Conservation (phyloP, 2,113 vertebrate species). For the Puffinus mauretanicus region DNA sequence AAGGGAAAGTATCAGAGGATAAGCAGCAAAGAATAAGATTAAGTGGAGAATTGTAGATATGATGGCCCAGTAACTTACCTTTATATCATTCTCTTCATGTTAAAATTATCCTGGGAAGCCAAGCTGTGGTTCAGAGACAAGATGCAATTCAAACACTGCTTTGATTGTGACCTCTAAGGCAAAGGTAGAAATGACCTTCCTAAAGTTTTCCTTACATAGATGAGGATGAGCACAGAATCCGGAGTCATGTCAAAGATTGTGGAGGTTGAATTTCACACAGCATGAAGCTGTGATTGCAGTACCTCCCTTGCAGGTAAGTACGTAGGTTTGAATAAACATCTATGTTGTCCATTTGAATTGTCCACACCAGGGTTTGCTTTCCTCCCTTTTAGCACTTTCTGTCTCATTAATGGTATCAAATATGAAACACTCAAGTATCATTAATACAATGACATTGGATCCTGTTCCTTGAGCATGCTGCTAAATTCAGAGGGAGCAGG, state of each 20-base stretch:
- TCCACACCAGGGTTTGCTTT: background rate
- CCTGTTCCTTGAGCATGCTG: background rate
- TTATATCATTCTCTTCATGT: background rate
- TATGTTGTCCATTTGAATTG: background rate
- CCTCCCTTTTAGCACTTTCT: background rate
- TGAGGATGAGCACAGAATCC: background rate
- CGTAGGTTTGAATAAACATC: background rate
- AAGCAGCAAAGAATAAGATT: slow-evolving; percentile 28
- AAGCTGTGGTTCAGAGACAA: slow-evolving; percentile 10
- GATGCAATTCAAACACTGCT: background rate
- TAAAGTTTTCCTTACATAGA: slow-evolving; percentile 7
- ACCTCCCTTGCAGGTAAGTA: background rate
- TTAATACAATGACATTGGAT: background rate
- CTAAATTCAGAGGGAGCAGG: background rate
- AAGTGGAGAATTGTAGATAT: background rate
- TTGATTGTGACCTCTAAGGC: slow-evolving; percentile 3
- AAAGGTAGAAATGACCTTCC: slow-evolving; percentile 9
- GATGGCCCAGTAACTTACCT: background rate
- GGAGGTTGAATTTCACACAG: background rate
- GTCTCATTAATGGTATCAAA: background rate
- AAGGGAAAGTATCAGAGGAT: background rate
- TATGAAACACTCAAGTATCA: background rate
- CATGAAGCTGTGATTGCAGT: background rate
- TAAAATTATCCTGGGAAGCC: slow-evolving; percentile 22
- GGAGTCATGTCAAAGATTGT: background rate